These are phyloP conservation scores for Mormyrops attenuatus DNA, from an alignment of 2,797 vertebrate genomes.

Conservation along the genomic window DNA sequence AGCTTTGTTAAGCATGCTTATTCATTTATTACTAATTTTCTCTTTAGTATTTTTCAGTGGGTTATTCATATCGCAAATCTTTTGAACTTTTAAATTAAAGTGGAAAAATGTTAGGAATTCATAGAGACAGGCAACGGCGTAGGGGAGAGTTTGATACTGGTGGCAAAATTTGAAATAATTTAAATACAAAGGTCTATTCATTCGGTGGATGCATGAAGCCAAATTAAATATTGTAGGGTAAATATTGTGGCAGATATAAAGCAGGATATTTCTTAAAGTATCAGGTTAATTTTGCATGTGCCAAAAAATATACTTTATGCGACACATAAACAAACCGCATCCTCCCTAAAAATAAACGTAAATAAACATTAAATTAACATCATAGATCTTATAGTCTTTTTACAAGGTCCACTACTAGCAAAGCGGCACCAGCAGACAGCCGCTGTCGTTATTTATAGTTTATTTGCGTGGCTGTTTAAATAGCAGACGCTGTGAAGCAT, in stretches of 20 bases:
- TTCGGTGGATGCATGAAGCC: background rate
- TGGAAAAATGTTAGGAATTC: background rate
- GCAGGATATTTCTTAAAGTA: background rate
- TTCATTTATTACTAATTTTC: background rate
- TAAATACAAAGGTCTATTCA: background rate
- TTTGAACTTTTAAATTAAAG: background rate
- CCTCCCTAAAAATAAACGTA: background rate
- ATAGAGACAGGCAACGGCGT: background rate
- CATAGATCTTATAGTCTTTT: background rate
- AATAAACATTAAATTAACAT: background rate
- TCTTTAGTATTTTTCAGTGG: background rate
- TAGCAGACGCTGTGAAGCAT: background rate
- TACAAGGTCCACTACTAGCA: background rate
- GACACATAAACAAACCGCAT: background rate
- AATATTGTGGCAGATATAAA: background rate
- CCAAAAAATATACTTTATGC: background rate
- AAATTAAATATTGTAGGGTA: background rate
- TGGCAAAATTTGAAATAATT: background rate
- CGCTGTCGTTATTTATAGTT: background rate
- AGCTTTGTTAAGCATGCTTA: background rate
- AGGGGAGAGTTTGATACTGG: background rate
- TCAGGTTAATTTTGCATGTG: background rate
- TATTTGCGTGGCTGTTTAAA: background rate
- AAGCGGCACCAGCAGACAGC: background rate
- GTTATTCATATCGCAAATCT: background rate